Conservation (phyloP, 2,888 invertebrate species). For the Watsonalla binaria region DNA sequence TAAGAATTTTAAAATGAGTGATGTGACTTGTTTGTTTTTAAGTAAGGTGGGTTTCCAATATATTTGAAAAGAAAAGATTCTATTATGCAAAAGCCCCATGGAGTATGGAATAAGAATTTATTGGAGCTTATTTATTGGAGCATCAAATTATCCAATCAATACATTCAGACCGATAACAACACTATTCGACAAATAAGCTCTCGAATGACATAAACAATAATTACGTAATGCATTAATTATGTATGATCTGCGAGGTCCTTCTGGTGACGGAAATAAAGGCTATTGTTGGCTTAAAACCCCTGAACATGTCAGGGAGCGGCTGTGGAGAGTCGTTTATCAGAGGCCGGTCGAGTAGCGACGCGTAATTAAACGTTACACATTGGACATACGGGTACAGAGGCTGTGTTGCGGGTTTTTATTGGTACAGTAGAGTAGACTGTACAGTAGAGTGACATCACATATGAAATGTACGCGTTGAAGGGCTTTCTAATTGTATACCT, state of each 20-base stretch:
- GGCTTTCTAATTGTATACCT: too few species aligned
- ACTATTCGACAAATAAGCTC: neutral
- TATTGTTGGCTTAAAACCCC: constrained; percentile 56
- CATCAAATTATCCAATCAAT: too few species aligned
- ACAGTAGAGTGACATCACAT: neutral
- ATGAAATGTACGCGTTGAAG: too few species aligned
- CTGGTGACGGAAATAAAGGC: constrained; percentile 43
- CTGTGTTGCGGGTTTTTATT: constrained; percentile 6
- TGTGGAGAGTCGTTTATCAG: constrained; percentile 66
- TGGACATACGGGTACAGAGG: constrained; percentile 23
- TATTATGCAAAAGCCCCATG: too few species aligned
- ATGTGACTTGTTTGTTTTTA: too few species aligned
- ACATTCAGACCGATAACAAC: too few species aligned
- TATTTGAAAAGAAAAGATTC: too few species aligned
- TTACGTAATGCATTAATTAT: neutral
- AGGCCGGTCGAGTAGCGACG: constrained; percentile 57
- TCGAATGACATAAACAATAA: neutral
- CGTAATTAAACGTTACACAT: constrained; percentile 63
- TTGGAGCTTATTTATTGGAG: too few species aligned
- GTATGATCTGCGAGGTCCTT: constrained; percentile 18
- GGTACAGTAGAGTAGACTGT: too few species aligned
- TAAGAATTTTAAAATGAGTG: too few species aligned
- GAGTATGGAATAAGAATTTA: too few species aligned
- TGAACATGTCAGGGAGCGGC: constrained; percentile 59
- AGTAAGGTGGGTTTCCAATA: too few species aligned